Evolutionary conservation across 2,797 vertebrate species (phyloP).

Genomic region (Anableps anableps): DNA sequence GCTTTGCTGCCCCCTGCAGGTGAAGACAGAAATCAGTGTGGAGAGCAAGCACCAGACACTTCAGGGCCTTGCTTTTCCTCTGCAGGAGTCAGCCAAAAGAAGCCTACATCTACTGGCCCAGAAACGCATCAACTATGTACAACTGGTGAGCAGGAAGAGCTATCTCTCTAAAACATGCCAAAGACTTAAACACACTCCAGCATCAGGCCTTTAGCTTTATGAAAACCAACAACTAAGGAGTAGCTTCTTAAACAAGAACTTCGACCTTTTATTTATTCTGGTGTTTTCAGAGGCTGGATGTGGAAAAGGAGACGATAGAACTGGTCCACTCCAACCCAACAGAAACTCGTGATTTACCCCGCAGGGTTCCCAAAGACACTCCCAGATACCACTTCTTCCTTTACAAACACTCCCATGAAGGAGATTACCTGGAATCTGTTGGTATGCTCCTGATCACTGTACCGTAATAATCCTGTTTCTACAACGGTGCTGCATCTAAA

Average conservation of each 20-base stretch:
- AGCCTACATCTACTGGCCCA: conserved; percentile 90
- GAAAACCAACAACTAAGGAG: background rate
- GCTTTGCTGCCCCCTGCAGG: conserved; percentile 81
- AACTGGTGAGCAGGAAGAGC: conserved; percentile 84
- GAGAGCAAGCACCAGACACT: conserved; percentile 96
- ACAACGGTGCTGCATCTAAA: background rate
- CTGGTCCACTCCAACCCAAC: conserved; percentile 93
- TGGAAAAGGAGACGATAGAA: conserved; percentile 92
- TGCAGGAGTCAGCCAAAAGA: conserved; percentile 88
- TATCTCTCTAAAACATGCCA: background rate
- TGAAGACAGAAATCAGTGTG: conserved; percentile 93
- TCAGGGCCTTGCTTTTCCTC: conserved; percentile 93
- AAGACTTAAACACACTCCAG: background rate
- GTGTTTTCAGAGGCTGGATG: conserved; percentile 84
- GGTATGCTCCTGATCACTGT: conserved; percentile 79
- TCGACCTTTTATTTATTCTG: conserved; percentile 1
- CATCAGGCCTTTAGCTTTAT: background rate
- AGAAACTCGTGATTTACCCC: conserved; percentile 87
- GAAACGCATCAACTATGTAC: conserved; percentile 92
- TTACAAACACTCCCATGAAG: conserved; percentile 95
- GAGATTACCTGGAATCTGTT: conserved; percentile 92
- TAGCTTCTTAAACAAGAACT: background rate
- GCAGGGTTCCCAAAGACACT: conserved; percentile 90
- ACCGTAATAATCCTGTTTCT: conserved; percentile 10
- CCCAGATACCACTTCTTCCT: conserved; percentile 98